These are phyloP conservation scores for Urocitellus parryii DNA, from an alignment of 2,113 vertebrate species.

Conservation along the genomic window DNA sequence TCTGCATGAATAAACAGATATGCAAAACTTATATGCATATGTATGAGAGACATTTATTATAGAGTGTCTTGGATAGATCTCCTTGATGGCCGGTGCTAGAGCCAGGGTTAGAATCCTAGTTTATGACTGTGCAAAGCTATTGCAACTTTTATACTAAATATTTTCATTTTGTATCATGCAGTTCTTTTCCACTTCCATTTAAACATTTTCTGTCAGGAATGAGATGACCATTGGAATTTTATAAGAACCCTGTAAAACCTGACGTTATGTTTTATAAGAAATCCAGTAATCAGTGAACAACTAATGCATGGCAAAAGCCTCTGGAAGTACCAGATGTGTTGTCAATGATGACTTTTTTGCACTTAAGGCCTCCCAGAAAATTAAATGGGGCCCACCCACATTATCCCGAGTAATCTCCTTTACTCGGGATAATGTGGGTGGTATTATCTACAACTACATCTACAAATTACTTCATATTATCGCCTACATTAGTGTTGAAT, in stretches of 20 bases:
- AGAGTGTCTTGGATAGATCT: not conserved
- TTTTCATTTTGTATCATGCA: not conserved
- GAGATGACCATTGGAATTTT: slow-evolving; percentile 23
- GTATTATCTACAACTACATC: not conserved
- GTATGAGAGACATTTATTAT: not conserved
- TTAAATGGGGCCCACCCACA: not conserved
- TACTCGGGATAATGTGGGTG: not conserved
- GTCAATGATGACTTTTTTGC: not conserved
- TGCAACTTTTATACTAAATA: not conserved
- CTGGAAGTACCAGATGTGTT: not conserved
- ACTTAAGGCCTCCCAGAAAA: not conserved
- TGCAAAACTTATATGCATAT: not conserved
- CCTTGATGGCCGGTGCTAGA: not conserved
- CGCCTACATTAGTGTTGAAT: not conserved
- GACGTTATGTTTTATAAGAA: slow-evolving; percentile 20
- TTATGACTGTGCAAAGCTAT: not conserved
- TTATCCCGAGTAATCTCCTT: slow-evolving; percentile 32
- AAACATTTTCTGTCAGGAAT: not conserved
- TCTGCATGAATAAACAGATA: slow-evolving; percentile 9
- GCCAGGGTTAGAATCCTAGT: not conserved
- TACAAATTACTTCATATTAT: not conserved
- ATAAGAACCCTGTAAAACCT: not conserved
- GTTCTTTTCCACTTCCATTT: not conserved
- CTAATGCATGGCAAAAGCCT: too few relatives aligned
- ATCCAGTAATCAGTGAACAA: not conserved